Evolutionary conservation across 2,797 vertebrate species (phyloP), one percentile per base, ranked within the genome.

Genomic region (Gymnopithys bicolor): DNA sequence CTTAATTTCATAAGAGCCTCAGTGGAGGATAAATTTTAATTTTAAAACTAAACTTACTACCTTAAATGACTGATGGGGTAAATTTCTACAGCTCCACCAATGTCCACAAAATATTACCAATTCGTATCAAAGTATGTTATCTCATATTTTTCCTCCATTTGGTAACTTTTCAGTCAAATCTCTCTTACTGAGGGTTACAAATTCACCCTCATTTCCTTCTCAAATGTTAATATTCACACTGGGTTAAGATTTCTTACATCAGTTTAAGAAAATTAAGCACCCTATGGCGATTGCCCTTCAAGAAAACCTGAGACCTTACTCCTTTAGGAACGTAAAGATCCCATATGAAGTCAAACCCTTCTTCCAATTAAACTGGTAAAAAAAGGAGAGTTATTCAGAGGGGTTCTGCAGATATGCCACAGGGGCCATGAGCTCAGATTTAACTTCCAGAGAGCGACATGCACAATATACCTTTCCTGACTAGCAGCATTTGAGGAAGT

Each of bases 241-340:
- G 13, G 13, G 13, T 73, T 58, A 60, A 16, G n/a, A 62, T 82
- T 89, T 85, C 68, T 70, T 28, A 71, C 46, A 70, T 56, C 27
- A 80, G 27, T 79, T 76, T 49, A 83, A 56, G 53, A 62, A 94
- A 95, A 89, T 67, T 33, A 63, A 79, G 52, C 21, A 77, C 19
- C 22, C n/a, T 76, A 30, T 52, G 32, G 51, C 35, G 30, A 69
- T 4, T 53, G 39, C 5, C 8, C 24, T 87, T 90, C 75, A 64
- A 35, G 64, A 75, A 28, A 92, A 41, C 25, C 28, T 35, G 52
- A 46, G 11, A 84, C 11, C 41, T 80, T 53, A 67, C 7, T 64
- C 53, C n/a, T 39, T 56, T 28, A 60, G n/a, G 24, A 85, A 43
- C 46, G 55, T 79, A 74, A 77, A 84, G 53, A 32, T 33, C 41